phyloP scores from a whole-genome alignment of 1,140 invertebrate species.

The Paramacrobiotus metropolitanus region DNA sequence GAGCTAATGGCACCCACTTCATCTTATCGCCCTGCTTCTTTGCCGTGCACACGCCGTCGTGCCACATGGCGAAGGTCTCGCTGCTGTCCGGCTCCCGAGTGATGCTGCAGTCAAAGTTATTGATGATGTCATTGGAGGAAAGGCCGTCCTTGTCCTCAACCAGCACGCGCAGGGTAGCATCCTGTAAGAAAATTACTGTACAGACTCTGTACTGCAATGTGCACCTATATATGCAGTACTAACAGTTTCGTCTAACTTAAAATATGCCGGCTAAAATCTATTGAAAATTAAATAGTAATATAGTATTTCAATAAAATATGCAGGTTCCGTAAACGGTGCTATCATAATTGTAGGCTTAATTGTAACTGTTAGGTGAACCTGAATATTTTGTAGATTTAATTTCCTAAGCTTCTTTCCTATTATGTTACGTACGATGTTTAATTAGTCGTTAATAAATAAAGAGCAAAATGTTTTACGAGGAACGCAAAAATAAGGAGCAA shows the following conservation, averaged over 20 bases:
- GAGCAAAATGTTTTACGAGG: not conserved
- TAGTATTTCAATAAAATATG: too few relatives aligned
- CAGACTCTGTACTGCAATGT: not conserved
- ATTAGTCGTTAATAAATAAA: not conserved
- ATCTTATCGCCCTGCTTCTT: not conserved
- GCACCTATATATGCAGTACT: not conserved
- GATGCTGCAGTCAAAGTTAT: constrained; percentile 1
- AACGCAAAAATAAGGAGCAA: too few relatives aligned
- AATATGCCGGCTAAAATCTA: not conserved
- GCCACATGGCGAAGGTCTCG: constrained; percentile 1
- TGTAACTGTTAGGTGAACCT: too few relatives aligned
- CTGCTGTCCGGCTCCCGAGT: not conserved
- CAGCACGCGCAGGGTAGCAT: not conserved
- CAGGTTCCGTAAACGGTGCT: too few relatives aligned
- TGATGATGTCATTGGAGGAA: not conserved
- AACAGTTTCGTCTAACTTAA: not conserved
- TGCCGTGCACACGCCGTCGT: not conserved
- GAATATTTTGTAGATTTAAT: not conserved
- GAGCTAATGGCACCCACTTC: not conserved
- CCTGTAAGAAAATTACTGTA: not conserved
- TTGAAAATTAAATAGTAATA: not conserved
- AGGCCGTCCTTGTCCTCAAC: not conserved
- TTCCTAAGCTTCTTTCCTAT: not conserved
- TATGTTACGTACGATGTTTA: not conserved
- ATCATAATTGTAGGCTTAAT: too few relatives aligned